A percentile compares a stretch with the other conserved stretches of the same genome.
phyloP scores from a whole-genome alignment of 2,888 invertebrate species.

The Cancer borealis region DNA sequence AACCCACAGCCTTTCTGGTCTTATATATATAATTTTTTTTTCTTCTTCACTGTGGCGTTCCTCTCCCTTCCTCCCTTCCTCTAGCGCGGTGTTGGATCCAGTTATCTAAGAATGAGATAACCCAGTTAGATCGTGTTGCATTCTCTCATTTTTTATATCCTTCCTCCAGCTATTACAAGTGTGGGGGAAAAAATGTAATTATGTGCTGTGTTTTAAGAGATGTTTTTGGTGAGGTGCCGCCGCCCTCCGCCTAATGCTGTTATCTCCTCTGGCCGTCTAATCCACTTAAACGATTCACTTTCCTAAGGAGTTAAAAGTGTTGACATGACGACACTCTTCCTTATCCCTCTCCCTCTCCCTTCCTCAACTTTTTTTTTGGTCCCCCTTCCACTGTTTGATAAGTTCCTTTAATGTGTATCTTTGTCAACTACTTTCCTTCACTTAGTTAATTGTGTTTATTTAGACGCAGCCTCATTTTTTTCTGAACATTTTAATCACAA shows the following conservation, averaged over 20 bases:
- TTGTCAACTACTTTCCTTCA: constrained; percentile 30
- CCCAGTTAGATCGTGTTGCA: neutral
- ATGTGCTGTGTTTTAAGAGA: constrained; percentile 44
- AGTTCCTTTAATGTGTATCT: neutral
- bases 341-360: neutral
- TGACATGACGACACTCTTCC: constrained; percentile 44
- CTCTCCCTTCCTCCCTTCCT: neutral
- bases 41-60: neutral
- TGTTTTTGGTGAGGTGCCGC: constrained; percentile 40
- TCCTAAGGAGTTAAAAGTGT: constrained; percentile 45
- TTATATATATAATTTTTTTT: neutral
- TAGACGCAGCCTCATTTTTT: neutral
- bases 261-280: constrained; percentile 45
- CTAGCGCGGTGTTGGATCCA: neutral
- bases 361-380: neutral
- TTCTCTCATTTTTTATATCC: neutral
- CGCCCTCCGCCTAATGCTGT: constrained; percentile 34
- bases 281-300: constrained; percentile 52
- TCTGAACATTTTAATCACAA: neutral
- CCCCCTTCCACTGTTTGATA: neutral
- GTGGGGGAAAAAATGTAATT: constrained; percentile 27
- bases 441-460: neutral
- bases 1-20: neutral
- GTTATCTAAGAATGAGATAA: constrained; percentile 30
- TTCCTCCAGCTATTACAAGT: neutral